A percentile compares a stretch with the other conserved stretches of the same genome.
These are phyloP conservation scores for Brachyopa scutellaris DNA, from an alignment of 2,888 invertebrate species.

Conservation along the genomic window DNA sequence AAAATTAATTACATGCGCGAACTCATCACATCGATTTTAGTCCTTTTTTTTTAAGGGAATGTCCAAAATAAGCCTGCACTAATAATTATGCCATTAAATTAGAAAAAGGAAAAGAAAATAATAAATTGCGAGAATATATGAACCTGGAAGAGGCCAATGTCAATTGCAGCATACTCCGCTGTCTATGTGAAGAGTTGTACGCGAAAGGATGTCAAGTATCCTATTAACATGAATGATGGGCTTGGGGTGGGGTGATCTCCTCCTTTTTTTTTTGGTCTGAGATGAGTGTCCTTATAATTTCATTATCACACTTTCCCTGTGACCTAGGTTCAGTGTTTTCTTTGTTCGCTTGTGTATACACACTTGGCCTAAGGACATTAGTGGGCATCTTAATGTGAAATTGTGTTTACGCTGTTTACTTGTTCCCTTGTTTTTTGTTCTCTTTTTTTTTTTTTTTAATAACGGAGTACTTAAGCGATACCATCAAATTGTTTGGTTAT, in stretches of 20 bases:
- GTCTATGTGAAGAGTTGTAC: slow-evolving; percentile 24
- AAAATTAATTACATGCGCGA: slow-evolving; percentile 50
- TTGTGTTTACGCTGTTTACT: slow-evolving; percentile 48
- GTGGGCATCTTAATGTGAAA: slow-evolving; percentile 59
- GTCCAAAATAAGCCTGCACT: not conserved
- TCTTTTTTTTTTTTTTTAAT: too few relatives aligned
- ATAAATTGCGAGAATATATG: not conserved
- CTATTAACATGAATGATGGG: slow-evolving; percentile 64
- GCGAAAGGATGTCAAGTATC: slow-evolving; percentile 71
- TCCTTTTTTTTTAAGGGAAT: not conserved
- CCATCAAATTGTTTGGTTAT: slow-evolving; percentile 36
- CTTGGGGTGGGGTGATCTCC: slow-evolving; percentile 8
- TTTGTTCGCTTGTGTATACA: slow-evolving; percentile 25
- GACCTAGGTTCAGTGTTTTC: slow-evolving; percentile 51
- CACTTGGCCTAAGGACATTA: slow-evolving; percentile 59
- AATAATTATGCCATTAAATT: slow-evolving; percentile 48
- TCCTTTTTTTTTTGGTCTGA: not conserved
- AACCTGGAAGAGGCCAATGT: slow-evolving; percentile 53
- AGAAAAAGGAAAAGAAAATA: slow-evolving; percentile 12
- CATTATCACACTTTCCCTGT: slow-evolving; percentile 64
- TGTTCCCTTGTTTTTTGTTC: slow-evolving; percentile 31
- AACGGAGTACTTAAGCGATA: slow-evolving; percentile 43
- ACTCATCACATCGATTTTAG: slow-evolving; percentile 30
- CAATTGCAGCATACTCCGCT: slow-evolving; percentile 35
- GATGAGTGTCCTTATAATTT: slow-evolving; percentile 65